phyloP scores from a whole-genome alignment of 2,113 vertebrate species.

The Meleagris gallopavo region DNA sequence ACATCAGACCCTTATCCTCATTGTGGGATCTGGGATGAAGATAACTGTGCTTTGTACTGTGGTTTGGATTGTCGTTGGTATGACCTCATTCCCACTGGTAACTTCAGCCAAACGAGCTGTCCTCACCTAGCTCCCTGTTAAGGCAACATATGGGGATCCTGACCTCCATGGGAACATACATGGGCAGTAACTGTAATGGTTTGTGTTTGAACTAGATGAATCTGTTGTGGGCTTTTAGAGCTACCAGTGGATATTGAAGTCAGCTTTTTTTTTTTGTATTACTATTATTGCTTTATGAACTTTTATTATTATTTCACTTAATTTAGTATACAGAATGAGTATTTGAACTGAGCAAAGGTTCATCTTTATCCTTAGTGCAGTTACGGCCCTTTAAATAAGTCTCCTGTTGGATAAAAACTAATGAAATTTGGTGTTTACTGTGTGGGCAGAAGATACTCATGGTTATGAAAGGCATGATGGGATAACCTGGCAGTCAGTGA shows the following conservation, averaged over 20 bases:
- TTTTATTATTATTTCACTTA: neutral
- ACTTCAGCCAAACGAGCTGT: fast-evolving
- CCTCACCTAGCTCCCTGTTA: neutral
- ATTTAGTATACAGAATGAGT: neutral
- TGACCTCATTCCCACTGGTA: neutral
- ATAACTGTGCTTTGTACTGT: too few relatives aligned
- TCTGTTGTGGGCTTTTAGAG: fast-evolving
- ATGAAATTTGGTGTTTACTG: neutral
- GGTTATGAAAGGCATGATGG: fast-evolving
- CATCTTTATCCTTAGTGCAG: neutral
- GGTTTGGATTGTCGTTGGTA: neutral
- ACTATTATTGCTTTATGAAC: neutral
- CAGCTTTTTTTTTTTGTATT: neutral
- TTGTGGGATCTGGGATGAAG: neutral
- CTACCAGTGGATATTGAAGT: neutral
- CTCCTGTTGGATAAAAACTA: neutral
- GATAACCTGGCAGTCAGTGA: neutral
- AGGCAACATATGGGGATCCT: fast-evolving
- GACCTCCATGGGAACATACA: fast-evolving
- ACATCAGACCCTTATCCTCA: neutral
- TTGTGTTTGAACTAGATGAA: neutral
- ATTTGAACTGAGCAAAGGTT: neutral
- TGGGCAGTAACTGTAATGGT: neutral
- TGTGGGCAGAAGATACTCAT: neutral
- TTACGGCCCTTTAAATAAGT: neutral